Evolutionary conservation across 2,888 invertebrate species (phyloP).

Genomic region (Trachelus tabidus): DNA sequence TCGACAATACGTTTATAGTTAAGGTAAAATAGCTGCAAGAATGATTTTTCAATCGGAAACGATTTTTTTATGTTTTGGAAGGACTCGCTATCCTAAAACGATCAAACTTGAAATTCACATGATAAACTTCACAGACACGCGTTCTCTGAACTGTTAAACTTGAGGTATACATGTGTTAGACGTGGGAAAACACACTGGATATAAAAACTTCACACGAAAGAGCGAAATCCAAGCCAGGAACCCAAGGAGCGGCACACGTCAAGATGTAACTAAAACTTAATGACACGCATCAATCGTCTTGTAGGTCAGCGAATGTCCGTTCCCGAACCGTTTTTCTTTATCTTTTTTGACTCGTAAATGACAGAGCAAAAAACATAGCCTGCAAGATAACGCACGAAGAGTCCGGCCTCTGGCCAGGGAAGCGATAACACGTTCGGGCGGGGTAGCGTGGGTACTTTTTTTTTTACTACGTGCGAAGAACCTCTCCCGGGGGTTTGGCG

Average conservation of each 20-base stretch:
- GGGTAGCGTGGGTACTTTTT: not conserved
- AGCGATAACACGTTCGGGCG: not conserved
- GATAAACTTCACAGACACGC: not conserved
- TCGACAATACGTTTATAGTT: not conserved
- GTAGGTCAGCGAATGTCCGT: not conserved
- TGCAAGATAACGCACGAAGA: slow-evolving; percentile 7
- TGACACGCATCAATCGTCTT: slow-evolving; percentile 2
- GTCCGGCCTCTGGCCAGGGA: not conserved
- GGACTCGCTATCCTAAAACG: not conserved
- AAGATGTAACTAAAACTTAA: not conserved
- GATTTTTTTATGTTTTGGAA: not conserved
- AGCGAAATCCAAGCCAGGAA: not conserved
- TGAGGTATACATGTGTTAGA: not conserved
- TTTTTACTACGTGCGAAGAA: not conserved
- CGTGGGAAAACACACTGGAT: not conserved
- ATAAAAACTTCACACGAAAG: not conserved
- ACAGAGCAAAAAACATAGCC: slow-evolving; percentile 4
- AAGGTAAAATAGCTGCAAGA: not conserved
- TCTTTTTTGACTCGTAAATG: not conserved
- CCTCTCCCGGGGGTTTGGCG: not conserved
- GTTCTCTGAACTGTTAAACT: not conserved
- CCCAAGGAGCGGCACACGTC: not conserved
- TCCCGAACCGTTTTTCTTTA: not conserved
- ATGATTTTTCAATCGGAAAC: not conserved
- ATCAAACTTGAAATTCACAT: not conserved